phyloP scores from a whole-genome alignment of 2,113 vertebrate species.

The Misgurnus mizolepis region DNA sequence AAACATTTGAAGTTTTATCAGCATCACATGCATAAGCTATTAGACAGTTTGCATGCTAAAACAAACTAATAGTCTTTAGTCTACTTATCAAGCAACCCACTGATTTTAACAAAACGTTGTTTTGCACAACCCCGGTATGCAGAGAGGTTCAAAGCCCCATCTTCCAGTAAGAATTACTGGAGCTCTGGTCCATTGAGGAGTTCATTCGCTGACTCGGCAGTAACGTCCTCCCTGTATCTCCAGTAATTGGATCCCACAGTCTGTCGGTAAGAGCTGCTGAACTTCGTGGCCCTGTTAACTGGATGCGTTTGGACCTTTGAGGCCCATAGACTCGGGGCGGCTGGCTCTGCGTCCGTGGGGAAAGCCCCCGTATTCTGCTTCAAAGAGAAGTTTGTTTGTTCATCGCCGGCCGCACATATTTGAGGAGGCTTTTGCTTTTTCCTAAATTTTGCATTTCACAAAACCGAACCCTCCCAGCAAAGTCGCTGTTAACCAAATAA shows the following conservation, averaged over 20 bases:
- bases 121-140: not conserved
- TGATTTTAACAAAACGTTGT: too few relatives aligned
- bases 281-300: conserved; percentile 55
- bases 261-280: conserved; percentile 57
- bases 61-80: too few relatives aligned
- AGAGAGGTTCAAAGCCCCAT: not conserved
- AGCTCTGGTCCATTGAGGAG: conserved; percentile 43
- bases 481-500: conserved; percentile 20
- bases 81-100: too few relatives aligned
- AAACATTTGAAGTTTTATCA: too few relatives aligned
- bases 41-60: too few relatives aligned
- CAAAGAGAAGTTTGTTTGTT: conserved; percentile 47
- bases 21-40: too few relatives aligned
- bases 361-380: conserved; percentile 52
- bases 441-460: conserved; percentile 18
- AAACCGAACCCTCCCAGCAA: conserved; percentile 11
- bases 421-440: conserved; percentile 26
- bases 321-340: conserved; percentile 46
- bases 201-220: conserved; percentile 45
- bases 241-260: conserved; percentile 53
- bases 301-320: conserved; percentile 57
- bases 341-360: conserved; percentile 49
- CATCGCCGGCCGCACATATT: conserved; percentile 32
- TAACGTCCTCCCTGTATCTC: conserved; percentile 46
- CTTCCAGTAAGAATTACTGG: conserved; percentile 36